A percentile compares a stretch with the other conserved stretches of the same genome.
Evolutionary conservation across 2,113 vertebrate species (phyloP).

Genomic region (Ranitomeya imitator): DNA sequence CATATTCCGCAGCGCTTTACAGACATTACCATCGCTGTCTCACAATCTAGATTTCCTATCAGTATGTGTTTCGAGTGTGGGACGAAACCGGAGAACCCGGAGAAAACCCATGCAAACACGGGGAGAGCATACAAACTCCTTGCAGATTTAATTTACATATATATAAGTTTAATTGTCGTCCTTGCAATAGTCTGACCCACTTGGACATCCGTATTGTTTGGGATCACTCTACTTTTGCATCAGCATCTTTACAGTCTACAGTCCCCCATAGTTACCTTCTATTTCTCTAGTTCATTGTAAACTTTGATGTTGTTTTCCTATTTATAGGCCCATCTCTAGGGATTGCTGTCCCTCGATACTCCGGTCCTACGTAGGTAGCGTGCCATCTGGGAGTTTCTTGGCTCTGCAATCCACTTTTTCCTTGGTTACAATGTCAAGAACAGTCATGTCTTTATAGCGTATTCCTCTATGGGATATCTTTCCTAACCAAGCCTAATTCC

Average conservation of each 20-base stretch:
- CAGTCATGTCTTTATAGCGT: slow-evolving; percentile 23
- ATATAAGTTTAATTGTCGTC: not conserved
- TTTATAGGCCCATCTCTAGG: slow-evolving; percentile 35
- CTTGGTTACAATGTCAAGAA: slow-evolving; percentile 53
- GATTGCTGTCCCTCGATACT: slow-evolving; percentile 32
- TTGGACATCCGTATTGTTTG: not conserved
- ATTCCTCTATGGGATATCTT: slow-evolving; percentile 16
- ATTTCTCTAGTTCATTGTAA: slow-evolving; percentile 16
- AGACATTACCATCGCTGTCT: too few species aligned
- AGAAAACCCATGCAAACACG: too few species aligned
- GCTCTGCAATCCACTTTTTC: slow-evolving; percentile 39
- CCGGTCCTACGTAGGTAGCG: slow-evolving; percentile 45
- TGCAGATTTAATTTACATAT: not conserved
- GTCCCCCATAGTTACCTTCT: slow-evolving; percentile 3
- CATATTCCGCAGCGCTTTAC: too few species aligned
- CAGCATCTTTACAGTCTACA: not conserved
- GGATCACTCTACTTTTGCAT: not conserved
- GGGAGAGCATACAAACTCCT: too few species aligned
- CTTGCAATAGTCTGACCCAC: not conserved
- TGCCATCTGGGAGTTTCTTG: slow-evolving; percentile 7
- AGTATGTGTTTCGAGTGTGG: too few species aligned
- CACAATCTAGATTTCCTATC: too few species aligned
- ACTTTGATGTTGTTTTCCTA: slow-evolving; percentile 41
- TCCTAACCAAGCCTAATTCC: slow-evolving; percentile 8
- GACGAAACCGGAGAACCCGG: too few species aligned